Evolutionary conservation across 2,888 invertebrate genomes (phyloP).

Genomic region (Tanaodytes sp.): DNA sequence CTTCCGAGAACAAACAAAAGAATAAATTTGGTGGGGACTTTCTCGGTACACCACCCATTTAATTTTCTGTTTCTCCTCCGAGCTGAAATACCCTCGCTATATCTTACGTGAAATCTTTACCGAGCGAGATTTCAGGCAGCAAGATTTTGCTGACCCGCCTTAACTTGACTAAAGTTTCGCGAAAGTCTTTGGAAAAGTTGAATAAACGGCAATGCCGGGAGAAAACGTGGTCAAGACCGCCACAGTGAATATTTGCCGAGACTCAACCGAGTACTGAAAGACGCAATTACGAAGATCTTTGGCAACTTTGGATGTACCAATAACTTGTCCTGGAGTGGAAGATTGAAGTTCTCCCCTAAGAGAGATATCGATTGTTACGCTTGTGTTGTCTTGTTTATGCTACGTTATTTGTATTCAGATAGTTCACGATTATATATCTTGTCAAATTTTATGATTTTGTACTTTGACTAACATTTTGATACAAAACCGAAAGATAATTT

Average conservation of each 20-base stretch:
- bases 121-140: no score
- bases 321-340: no score
- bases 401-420: background rate
- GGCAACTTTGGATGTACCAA: conserved; percentile 15
- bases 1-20: conserved; percentile 51
- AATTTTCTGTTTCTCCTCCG: conserved; percentile 45
- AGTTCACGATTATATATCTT: no score
- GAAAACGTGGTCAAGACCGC: conserved; percentile 45
- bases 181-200: conserved; percentile 46
- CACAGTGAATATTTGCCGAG: conserved; percentile 39
- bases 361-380: no score
- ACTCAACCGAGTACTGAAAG: conserved; percentile 34
- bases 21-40: conserved; percentile 51
- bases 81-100: conserved; percentile 23
- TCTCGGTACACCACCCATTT: conserved; percentile 49
- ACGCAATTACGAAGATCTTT: conserved; percentile 40
- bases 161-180: conserved; percentile 42
- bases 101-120: conserved; percentile 30
- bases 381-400: no score
- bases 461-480: no score
- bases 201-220: conserved; percentile 37
- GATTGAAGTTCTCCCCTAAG: no score
- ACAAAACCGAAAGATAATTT: no score
- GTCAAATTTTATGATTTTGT: no score
- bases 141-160: conserved; percentile 57